Conservation (phyloP, 2,113 vertebrate genomes). For the Upupa epops region DNA sequence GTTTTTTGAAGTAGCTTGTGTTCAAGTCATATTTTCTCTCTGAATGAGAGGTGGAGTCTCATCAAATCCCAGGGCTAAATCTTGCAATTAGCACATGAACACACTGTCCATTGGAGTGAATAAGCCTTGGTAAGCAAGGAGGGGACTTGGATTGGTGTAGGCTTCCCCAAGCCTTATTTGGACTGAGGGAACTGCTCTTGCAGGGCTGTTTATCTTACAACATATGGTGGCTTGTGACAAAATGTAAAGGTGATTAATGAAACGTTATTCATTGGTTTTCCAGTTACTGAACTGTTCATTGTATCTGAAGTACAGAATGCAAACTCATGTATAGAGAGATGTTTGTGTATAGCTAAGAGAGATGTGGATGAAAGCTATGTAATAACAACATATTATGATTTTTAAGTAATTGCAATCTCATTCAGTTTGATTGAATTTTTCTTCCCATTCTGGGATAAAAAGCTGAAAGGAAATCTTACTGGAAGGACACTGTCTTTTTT, state of each 20-base stretch:
- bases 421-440: neutral
- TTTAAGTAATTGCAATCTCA: neutral
- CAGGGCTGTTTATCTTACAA: neutral
- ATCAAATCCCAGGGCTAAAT: neutral
- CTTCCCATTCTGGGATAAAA: neutral
- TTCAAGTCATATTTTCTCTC: neutral
- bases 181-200: neutral
- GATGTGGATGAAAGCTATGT: neutral
- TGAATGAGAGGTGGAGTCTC: neutral
- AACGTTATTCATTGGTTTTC: neutral
- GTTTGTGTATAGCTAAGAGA: neutral
- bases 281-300: neutral
- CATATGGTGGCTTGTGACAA: neutral
- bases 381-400: accelerated
- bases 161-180: neutral
- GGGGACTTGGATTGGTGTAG: neutral
- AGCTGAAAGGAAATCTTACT: neutral
- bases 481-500: neutral
- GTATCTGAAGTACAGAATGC: neutral
- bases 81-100: neutral
- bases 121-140: neutral
- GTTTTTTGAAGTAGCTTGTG: neutral
- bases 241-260: neutral
- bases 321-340: neutral
- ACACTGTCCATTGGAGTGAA: neutral